Percentiles rank a stretch among this genome's conserved stretches.
Evolutionary conservation across 2,113 vertebrate genomes (phyloP).

Genomic region (Ailuropoda melanoleuca): DNA sequence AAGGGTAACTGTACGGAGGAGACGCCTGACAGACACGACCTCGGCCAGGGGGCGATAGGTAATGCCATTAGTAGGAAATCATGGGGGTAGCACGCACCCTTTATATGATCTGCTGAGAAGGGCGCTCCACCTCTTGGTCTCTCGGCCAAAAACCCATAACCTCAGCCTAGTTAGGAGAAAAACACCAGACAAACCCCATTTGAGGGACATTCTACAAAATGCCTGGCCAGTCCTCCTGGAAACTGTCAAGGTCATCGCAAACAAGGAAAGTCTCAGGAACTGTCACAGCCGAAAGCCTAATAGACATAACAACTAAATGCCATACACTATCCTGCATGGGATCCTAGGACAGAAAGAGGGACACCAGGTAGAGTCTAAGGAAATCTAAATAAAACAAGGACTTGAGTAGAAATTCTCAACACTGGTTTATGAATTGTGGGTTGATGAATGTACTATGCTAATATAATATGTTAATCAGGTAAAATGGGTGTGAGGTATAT

Average conservation of each 20-base stretch:
- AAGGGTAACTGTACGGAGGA: not conserved
- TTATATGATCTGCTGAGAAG: not conserved
- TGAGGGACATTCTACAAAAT: not conserved
- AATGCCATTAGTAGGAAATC: not conserved
- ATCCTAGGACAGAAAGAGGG: not conserved
- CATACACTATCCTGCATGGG: not conserved
- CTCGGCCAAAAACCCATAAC: not conserved
- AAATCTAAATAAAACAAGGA: not conserved
- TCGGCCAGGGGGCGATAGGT: not conserved
- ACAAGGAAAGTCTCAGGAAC: not conserved
- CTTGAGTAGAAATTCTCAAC: not conserved
- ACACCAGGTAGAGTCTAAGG: no score
- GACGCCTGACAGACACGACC: not conserved
- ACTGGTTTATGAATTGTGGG: not conserved
- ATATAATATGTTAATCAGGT: no score
- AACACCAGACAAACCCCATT: not conserved
- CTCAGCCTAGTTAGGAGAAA: not conserved
- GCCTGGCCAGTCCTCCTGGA: not conserved
- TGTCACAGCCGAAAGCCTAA: not conserved
- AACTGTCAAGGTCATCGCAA: not conserved
- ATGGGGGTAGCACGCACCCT: not conserved
- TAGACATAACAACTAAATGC: no score
- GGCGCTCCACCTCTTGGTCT: no score
- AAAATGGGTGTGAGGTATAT: not conserved
- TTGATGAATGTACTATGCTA: not conserved